Evolutionary conservation across 2,888 invertebrate species (phyloP).

Genomic region (Itoplectis maculator): DNA sequence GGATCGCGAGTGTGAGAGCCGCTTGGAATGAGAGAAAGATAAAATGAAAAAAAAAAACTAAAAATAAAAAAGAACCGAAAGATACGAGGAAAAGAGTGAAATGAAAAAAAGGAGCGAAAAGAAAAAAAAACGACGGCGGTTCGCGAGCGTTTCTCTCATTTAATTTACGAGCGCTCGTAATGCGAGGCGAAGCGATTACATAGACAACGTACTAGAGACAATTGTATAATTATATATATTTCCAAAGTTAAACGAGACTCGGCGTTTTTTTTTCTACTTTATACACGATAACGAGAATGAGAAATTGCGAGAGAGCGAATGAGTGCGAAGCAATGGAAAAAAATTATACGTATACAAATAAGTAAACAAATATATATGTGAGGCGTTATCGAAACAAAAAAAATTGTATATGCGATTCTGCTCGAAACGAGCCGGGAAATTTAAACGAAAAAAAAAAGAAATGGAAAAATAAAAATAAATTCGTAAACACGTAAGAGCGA

Average conservation of each 20-base stretch:
- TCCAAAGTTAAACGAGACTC: constrained; percentile 14
- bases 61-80: background rate
- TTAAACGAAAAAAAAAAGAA: background rate
- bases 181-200: constrained; percentile 46
- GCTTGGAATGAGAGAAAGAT: constrained; percentile 53
- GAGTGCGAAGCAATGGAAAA: background rate
- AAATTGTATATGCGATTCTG: constrained; percentile 30
- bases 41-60: constrained; percentile 14
- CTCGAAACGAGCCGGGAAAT: background rate
- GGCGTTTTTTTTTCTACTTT: constrained; percentile 25
- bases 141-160: constrained; percentile 34
- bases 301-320: background rate
- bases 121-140: constrained; percentile 55
- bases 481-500: background rate
- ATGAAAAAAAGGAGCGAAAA: constrained; percentile 14
- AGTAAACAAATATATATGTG: constrained; percentile 37
- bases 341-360: constrained; percentile 23
- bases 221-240: constrained; percentile 38
- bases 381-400: constrained; percentile 37
- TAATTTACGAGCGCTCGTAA: constrained; percentile 55
- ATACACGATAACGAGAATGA: constrained; percentile 2
- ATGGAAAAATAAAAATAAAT: background rate
- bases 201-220: constrained; percentile 26
- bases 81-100: background rate
- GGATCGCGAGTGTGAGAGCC: constrained; percentile 57